Evolutionary conservation across 2,888 invertebrate genomes (phyloP), one percentile per base, ranked within the genome.

Genomic region (Geophilus truncorum): DNA sequence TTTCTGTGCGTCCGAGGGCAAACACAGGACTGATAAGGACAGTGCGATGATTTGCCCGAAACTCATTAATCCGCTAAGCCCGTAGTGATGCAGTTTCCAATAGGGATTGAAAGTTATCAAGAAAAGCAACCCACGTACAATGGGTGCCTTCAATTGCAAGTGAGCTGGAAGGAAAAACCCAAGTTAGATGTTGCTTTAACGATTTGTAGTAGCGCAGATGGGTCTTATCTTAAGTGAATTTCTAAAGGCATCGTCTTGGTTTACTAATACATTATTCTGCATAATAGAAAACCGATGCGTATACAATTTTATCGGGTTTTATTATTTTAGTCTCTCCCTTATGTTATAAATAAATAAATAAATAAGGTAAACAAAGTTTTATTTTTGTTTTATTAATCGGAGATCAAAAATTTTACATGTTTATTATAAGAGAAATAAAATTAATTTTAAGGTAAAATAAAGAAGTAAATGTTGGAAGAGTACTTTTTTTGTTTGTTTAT

Each of bases 31-130:
- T 25, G 62, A 62, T 62, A 62, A 62, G 62, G 12, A 62, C 62
- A 62, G 25, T 25, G 25, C 62, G 62, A 62, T 62, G 62, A 62
- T 62, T 62, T 62, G 62, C 62, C 62, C 28, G 9, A 62, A 62
- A 62, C 62, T 62, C 62, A 62, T 62, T 62, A 62, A 62, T 62
- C 62, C 62, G 62, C 62, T 62, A 62, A 62, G 25, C 62, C 62
- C 10, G 25, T 62, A 62, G 62, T 62, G 25, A 23, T 25, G 25
- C 62, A 62, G 62, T 62, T 62, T 62, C 62, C 62, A 62, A 62
- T 62, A 62, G 62, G 62, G 62, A 62, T 62, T 62, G 25, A 62
- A 62, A 62, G 25, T 62, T 62, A 62, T 62, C 62, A 62, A 62
- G 62, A 25, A 23, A 62, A 62, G 62, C 62, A 62, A 62, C 62